Percentiles rank a stretch among this genome's conserved stretches.
phyloP scores from a whole-genome alignment of 2,888 invertebrate species.

The Lasioglossum calceatum region DNA sequence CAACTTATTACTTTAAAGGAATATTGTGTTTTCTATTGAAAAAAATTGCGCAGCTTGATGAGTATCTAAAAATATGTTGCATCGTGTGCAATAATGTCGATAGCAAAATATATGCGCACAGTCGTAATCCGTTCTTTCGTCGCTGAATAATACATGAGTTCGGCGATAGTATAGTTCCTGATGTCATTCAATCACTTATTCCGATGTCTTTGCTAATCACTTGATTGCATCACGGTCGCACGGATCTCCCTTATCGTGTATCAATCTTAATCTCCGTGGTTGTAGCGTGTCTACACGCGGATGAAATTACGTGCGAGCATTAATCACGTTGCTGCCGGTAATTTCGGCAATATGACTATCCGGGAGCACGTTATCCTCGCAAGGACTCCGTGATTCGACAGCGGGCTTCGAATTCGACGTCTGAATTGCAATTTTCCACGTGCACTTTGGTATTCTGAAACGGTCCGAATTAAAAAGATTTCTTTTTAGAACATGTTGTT shows the following conservation, averaged over 20 bases:
- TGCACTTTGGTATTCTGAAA: background rate
- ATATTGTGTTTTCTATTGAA: too few relatives aligned
- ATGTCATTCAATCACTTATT: conserved; percentile 33
- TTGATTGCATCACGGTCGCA: conserved; percentile 30
- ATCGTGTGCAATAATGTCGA: too few relatives aligned
- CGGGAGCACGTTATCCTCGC: conserved; percentile 28
- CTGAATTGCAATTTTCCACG: background rate
- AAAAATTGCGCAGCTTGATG: background rate
- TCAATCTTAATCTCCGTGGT: conserved; percentile 67
- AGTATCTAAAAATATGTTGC: background rate
- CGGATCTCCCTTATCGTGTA: conserved; percentile 58
- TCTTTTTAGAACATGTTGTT: background rate
- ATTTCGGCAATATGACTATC: conserved; percentile 63
- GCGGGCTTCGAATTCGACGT: background rate
- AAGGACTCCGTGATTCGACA: background rate
- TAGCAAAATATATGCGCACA: background rate
- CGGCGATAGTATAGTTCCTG: background rate
- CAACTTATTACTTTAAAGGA: too few relatives aligned
- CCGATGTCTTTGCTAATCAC: conserved; percentile 19
- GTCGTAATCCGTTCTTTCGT: background rate
- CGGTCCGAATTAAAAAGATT: background rate
- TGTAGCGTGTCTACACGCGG: conserved; percentile 49
- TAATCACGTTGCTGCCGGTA: conserved; percentile 63
- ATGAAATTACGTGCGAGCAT: conserved; percentile 68
- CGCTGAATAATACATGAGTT: background rate